A percentile compares a stretch with the other conserved stretches of the same genome.
These are phyloP conservation scores for Cephus cinctus DNA, from an alignment of 1,140 invertebrate species.

Conservation along the genomic window DNA sequence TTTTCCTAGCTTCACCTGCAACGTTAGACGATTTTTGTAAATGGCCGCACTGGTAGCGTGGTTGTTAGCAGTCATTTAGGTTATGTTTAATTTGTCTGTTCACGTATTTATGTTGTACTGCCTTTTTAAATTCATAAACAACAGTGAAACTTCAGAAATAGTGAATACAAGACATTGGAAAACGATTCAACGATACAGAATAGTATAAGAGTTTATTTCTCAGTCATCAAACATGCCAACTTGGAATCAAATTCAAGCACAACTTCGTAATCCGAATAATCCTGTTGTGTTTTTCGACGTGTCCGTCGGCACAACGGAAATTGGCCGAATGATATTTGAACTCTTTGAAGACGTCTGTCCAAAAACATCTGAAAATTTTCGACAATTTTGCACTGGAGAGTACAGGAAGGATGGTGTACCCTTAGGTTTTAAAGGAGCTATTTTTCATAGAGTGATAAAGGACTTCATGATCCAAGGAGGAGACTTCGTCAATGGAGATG, in stretches of 20 bases:
- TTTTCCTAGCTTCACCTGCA: too few species aligned
- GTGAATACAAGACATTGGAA: too few species aligned
- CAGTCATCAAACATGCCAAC: too few species aligned
- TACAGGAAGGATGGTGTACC: constrained; percentile 67
- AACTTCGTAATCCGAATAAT: constrained; percentile 88
- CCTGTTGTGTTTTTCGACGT: constrained; percentile 97
- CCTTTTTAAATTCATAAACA: too few species aligned
- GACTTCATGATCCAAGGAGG: constrained; percentile 91
- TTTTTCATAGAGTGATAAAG: constrained; percentile 90
- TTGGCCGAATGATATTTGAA: constrained; percentile 92
- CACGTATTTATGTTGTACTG: too few species aligned
- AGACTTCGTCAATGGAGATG: constrained; percentile 86
- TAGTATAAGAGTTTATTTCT: too few species aligned
- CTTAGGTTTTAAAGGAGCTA: constrained; percentile 70
- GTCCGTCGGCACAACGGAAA: constrained; percentile 81
- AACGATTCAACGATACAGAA: too few species aligned
- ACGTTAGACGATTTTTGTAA: too few species aligned
- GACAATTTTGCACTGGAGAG: constrained; percentile 87
- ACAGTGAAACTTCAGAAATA: too few species aligned
- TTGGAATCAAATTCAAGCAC: constrained; percentile 91
- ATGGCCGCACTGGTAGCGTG: too few species aligned
- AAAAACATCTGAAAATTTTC: constrained; percentile 93
- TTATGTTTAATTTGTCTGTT: too few species aligned
- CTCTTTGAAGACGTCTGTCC: constrained; percentile 90
- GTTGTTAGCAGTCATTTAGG: too few species aligned